Evolutionary conservation across 2,113 vertebrate genomes (phyloP), one percentile per base, ranked within the genome.

Genomic region (Xiphophorus maculatus): DNA sequence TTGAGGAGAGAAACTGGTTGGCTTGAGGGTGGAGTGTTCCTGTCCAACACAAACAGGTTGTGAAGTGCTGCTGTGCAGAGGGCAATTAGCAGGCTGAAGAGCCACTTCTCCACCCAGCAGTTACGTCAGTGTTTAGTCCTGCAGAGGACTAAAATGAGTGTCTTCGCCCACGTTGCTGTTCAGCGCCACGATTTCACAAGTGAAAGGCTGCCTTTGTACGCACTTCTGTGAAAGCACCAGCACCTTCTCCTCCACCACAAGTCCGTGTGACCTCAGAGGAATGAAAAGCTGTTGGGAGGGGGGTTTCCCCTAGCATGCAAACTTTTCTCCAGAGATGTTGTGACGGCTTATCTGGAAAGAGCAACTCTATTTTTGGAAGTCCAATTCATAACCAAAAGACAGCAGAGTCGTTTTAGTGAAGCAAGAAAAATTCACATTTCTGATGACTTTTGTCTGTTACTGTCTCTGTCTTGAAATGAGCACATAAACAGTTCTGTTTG

Each of bases 11-110:
- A 76, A 29, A 70, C 65, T 51, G 67, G 87, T 74, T 81, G 70
- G 64, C 12, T 7, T 5, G 40, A 74, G 77, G 71, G 77, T 67
- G 82, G 73, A 69, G 77, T 42, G n/a, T 64, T 65, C 40, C 11
- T 76, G 48, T 80, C 12, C 5, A 79, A 77, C 69, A 80, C 74
- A 84, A 88, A 85, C 80, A 84, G 58, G 54, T 68, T 60, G 54
- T 71, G 71, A 75, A 81, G 73, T 60, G 35, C 33, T 72, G 72
- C 61, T 44, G 72, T 67, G 25, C 71, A 78, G 69, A 44, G 81
- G 67, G 62, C 60, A 66, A 74, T 61, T 8, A 73, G 66, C 76
- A 63, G 76, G 5, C 11, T 22, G 40, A n/a, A 72, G 71, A 29
- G 58, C 69, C 66, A 15, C 79, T 80, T 60, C 42, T 40, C 70